Evolutionary conservation across 1,140 invertebrate genomes (phyloP), one percentile per base, ranked within the genome.

Genomic region (Aphaenogaster rudis): DNA sequence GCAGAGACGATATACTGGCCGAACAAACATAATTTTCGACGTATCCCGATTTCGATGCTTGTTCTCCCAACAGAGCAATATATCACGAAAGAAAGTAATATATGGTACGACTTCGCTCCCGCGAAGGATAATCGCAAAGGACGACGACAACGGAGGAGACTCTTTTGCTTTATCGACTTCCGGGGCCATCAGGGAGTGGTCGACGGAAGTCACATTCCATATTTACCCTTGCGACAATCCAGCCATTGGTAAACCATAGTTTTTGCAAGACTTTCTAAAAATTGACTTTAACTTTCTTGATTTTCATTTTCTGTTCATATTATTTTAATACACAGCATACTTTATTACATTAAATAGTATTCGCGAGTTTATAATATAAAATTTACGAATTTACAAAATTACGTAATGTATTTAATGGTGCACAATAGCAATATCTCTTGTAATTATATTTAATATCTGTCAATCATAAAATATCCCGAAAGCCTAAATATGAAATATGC

Each of bases 21-120:
- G 77, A 50, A 76, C 77, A 88, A 88, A 88, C 86, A 88, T 82
- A 88, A 88, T 88, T 88, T 69, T 69, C 76, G 7, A 82, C 86
- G 61, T 88, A 59, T 59, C 69, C 11, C 69, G 86, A 88, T 88
- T 88, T 88, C 50, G 36, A 66, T 69, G 87, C 79, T 88, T 88
- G 86, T 80, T 76, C 67, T 87, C 64, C 61, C 52, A 82, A 45
- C 45, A 61, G 77, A 74, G 59, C 71, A 88, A 88, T 88, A 88
- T 88, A 71, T 87, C 79, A 71, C 36, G 61, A n/a, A 82, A 74
- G 52, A 88, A 66, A 74, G 76, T 88, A 87, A 84, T 66, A 71
- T 88, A 82, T 82, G 57, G 86, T 74, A 72, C 64, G 64, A 88
- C 87, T 88, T 82, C 48, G 69, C 21, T 42, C 52, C 66, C 59